Evolutionary conservation across 1,140 invertebrate genomes (phyloP).

Genomic region (Bacillus rossius): DNA sequence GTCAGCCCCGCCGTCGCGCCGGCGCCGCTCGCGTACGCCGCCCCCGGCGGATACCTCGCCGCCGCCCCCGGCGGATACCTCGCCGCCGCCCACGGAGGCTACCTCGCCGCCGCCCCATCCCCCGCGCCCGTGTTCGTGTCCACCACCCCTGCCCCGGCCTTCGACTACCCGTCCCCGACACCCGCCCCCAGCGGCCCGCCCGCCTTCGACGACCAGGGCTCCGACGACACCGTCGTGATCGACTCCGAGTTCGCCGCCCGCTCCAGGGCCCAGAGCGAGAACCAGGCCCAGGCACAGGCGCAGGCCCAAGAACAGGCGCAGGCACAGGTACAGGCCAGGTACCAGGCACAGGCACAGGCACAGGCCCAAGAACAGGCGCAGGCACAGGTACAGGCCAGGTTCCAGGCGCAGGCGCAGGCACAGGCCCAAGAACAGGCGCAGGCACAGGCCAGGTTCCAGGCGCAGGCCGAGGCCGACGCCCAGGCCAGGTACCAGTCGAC

Average conservation of each 20-base stretch:
- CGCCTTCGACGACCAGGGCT: slow-evolving; percentile 3
- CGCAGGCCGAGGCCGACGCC: background rate
- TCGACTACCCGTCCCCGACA: slow-evolving; percentile 17
- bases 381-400: background rate
- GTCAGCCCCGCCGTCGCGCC: background rate
- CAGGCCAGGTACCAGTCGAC: background rate
- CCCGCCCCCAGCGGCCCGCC: slow-evolving; percentile 4
- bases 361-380: slow-evolving; percentile 4
- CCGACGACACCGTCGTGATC: slow-evolving; percentile 36
- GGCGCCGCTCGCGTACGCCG: slow-evolving; percentile 33
- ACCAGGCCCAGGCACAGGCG: slow-evolving; percentile 1
- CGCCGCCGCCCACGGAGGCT: slow-evolving; percentile 20
- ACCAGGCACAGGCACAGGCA: background rate
- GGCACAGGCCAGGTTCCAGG: slow-evolving; percentile 5
- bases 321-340: slow-evolving; percentile 1
- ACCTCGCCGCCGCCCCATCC: background rate
- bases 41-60: slow-evolving; percentile 27
- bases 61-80: slow-evolving; percentile 37
- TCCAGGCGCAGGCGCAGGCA: slow-evolving; percentile 1
- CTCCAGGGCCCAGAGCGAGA: background rate
- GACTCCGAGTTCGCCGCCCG: slow-evolving; percentile 34
- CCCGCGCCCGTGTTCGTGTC: slow-evolving; percentile 14
- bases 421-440: background rate
- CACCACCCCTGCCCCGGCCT: slow-evolving; percentile 16
- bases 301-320: slow-evolving; percentile 4